These are phyloP conservation scores for Sceliomorpha sp. DNA, from an alignment of 2,888 invertebrate species.

Conservation along the genomic window DNA sequence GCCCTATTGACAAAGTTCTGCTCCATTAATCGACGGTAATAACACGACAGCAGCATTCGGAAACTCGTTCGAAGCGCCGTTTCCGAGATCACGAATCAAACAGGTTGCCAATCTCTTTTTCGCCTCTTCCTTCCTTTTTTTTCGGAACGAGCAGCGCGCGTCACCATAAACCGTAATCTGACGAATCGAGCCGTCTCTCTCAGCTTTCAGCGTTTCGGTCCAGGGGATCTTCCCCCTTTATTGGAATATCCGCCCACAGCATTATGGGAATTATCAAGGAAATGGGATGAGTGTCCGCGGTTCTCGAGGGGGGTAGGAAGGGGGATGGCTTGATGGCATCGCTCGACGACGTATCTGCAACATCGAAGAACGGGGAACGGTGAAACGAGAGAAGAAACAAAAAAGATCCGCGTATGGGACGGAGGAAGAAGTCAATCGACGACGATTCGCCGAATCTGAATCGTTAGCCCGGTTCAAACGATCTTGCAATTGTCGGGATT, in stretches of 20 bases:
- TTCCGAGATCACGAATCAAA: slow-evolving; percentile 38
- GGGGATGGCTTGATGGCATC: slow-evolving; percentile 5
- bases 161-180: slow-evolving; percentile 68
- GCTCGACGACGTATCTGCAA: slow-evolving; percentile 45
- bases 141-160: slow-evolving; percentile 39
- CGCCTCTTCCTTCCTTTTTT: slow-evolving; percentile 21
- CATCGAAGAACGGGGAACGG: slow-evolving; percentile 19
- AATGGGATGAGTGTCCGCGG: slow-evolving; percentile 73
- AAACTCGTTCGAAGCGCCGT: slow-evolving; percentile 25
- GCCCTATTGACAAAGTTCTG: no score
- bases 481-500: slow-evolving; percentile 53
- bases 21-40: slow-evolving; percentile 40
- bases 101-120: slow-evolving; percentile 33
- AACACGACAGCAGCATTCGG: slow-evolving; percentile 26
- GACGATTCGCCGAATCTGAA: slow-evolving; percentile 35
- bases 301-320: slow-evolving; percentile 55
- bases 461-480: slow-evolving; percentile 42
- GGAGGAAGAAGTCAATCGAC: slow-evolving; percentile 54
- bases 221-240: slow-evolving; percentile 76
- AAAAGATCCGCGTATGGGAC: slow-evolving; percentile 24
- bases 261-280: slow-evolving; percentile 80
- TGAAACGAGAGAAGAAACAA: slow-evolving; percentile 1
- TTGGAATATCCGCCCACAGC: slow-evolving; percentile 80
- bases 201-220: slow-evolving; percentile 73
- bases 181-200: slow-evolving; percentile 69